phyloP scores from a whole-genome alignment of 2,797 vertebrate species.

The Tinamus major region DNA sequence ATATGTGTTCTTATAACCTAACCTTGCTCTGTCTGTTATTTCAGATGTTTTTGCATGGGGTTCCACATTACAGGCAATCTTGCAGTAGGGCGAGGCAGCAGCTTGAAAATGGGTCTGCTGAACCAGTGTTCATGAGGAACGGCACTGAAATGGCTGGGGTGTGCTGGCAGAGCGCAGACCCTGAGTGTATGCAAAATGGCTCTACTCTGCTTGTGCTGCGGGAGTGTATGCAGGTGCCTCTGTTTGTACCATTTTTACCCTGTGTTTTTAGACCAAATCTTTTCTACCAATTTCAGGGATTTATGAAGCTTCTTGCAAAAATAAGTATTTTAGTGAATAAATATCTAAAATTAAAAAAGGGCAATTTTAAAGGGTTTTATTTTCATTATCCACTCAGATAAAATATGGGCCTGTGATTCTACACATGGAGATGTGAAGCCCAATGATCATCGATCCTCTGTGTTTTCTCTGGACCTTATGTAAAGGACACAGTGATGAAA shows the following conservation, averaged over 20 bases:
- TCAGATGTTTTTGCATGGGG: background rate
- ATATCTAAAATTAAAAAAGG: background rate
- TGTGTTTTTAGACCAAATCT: background rate
- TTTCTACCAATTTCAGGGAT: background rate
- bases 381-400: background rate
- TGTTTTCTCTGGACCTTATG: background rate
- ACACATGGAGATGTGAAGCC: background rate
- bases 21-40: background rate
- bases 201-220: background rate
- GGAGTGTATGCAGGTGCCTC: background rate
- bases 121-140: background rate
- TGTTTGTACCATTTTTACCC: background rate
- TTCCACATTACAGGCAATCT: background rate
- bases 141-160: background rate
- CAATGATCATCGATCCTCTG: fast-evolving
- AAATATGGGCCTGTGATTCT: background rate
- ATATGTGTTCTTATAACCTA: background rate
- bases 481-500: background rate
- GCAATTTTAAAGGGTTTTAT: background rate
- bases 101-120: background rate
- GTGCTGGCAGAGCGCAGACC: background rate
- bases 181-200: background rate
- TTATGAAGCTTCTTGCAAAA: background rate
- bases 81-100: background rate
- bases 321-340: background rate